These are phyloP conservation scores for Diloba caeruleocephala DNA, from an alignment of 2,888 invertebrate species.

Conservation along the genomic window DNA sequence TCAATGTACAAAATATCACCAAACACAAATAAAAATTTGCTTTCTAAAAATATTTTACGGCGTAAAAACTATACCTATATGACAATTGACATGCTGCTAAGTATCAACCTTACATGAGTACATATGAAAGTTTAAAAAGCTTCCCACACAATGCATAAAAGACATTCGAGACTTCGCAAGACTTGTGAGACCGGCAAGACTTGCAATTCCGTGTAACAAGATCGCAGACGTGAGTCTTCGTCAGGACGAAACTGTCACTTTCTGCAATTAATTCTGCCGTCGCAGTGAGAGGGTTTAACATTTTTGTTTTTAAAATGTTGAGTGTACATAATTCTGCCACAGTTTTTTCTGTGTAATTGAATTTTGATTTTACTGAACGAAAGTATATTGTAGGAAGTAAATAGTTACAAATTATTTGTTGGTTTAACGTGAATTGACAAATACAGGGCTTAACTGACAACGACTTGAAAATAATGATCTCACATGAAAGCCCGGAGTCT, in stretches of 20 bases:
- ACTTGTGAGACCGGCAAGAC: conserved; percentile 18
- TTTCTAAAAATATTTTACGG: too few species aligned
- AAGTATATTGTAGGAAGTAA: too few species aligned
- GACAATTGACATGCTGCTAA: background rate
- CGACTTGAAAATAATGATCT: too few species aligned
- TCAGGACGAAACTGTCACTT: background rate
- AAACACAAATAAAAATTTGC: too few species aligned
- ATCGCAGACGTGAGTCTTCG: background rate
- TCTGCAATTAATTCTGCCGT: conserved; percentile 1
- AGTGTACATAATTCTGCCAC: background rate
- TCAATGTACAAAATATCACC: too few species aligned
- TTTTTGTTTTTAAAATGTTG: conserved; percentile 16
- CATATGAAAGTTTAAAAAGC: conserved; percentile 22
- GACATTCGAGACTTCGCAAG: conserved; percentile 9
- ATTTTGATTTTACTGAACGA: too few species aligned
- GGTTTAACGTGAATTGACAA: too few species aligned
- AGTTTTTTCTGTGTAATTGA: too few species aligned
- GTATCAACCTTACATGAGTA: too few species aligned
- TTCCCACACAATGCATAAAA: conserved; percentile 29
- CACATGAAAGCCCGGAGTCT: too few species aligned
- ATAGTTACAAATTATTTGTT: too few species aligned
- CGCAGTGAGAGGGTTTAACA: background rate
- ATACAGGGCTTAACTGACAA: too few species aligned
- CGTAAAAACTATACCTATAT: background rate
- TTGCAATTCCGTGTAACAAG: conserved; percentile 2